phyloP scores from a whole-genome alignment of 2,888 invertebrate species.

The Troglohyphantes excavatus region DNA sequence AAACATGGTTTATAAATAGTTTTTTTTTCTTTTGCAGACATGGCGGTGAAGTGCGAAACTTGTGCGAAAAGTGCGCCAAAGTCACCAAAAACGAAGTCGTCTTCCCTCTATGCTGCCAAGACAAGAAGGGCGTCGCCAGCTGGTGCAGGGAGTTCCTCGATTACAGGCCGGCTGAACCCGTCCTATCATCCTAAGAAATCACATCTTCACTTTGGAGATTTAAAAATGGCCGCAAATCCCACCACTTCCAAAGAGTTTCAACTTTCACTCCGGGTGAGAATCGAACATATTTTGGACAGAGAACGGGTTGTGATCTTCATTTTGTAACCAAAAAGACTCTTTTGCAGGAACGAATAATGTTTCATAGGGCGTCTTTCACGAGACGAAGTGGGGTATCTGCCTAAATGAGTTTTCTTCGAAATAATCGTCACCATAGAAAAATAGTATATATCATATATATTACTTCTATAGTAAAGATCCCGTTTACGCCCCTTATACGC shows the following conservation, averaged over 20 bases:
- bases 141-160: constrained; percentile 72
- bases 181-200: constrained; percentile 14
- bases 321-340: neutral
- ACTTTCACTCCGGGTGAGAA: neutral
- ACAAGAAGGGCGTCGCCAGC: constrained; percentile 40
- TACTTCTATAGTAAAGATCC: too few species aligned
- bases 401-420: too few species aligned
- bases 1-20: too few species aligned
- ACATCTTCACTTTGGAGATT: neutral
- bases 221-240: neutral
- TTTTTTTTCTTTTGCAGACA: constrained; percentile 41
- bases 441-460: too few species aligned
- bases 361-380: too few species aligned
- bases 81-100: constrained; percentile 73
- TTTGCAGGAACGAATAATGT: too few species aligned
- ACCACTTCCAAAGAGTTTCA: neutral
- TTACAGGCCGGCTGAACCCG: constrained; percentile 50
- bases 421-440: too few species aligned
- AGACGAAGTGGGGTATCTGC: too few species aligned
- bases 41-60: constrained; percentile 57
- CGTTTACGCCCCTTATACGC: too few species aligned
- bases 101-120: constrained; percentile 67
- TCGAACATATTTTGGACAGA: neutral
- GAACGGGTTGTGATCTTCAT: constrained; percentile 10
- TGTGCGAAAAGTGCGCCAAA: constrained; percentile 75